Percentiles rank a stretch among this genome's conserved stretches.
Evolutionary conservation across 2,888 invertebrate species (phyloP).

Genomic region (Chymomyza caudatula): DNA sequence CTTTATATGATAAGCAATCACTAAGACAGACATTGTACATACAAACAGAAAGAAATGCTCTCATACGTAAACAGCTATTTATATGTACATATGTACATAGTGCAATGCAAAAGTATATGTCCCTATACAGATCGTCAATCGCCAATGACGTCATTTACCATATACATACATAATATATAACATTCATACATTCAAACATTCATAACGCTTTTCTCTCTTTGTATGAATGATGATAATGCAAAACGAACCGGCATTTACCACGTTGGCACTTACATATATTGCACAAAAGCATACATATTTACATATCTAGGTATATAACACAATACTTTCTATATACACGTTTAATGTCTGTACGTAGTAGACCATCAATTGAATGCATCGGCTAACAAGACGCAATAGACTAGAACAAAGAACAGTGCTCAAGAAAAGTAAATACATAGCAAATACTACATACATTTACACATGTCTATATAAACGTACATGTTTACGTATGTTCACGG

Average conservation of each 20-base stretch:
- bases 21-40: not conserved
- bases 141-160: not conserved
- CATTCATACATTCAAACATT: not conserved
- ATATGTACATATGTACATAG: not conserved
- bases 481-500: no score
- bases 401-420: slow-evolving; percentile 28
- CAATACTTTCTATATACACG: not conserved
- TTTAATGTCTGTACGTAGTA: no score
- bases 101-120: not conserved
- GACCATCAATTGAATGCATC: not conserved
- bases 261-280: not conserved
- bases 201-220: not conserved
- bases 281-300: not conserved
- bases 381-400: slow-evolving; percentile 25
- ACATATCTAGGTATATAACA: not conserved
- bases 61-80: not conserved
- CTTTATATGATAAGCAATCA: not conserved
- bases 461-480: no score
- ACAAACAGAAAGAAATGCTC: not conserved
- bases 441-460: no score
- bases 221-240: no score
- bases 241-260: no score
- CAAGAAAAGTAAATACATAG: not conserved
- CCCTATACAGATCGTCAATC: not conserved
- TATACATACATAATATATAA: not conserved